Percentiles rank a stretch among this genome's conserved stretches.
phyloP scores from a whole-genome alignment of 2,888 invertebrate species.

The Atrina japonica region DNA sequence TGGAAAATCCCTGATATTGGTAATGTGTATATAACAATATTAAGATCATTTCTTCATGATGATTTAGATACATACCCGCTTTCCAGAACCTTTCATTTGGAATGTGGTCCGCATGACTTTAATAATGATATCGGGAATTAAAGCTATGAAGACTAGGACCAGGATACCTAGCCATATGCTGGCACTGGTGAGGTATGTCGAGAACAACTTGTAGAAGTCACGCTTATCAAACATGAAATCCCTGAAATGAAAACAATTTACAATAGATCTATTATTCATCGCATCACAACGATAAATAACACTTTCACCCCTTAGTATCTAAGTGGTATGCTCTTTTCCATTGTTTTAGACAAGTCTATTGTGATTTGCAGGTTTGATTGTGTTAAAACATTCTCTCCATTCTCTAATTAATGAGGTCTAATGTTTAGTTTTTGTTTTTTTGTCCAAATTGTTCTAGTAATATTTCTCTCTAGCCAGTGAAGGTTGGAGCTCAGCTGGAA shows the following conservation, averaged over 20 bases:
- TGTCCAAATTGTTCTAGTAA: too few species aligned
- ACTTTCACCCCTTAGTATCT: too few species aligned
- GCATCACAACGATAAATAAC: neutral
- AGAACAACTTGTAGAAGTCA: constrained; percentile 56
- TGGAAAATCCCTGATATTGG: too few species aligned
- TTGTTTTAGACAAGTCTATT: too few species aligned
- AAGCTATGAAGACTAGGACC: constrained; percentile 66
- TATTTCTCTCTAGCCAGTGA: too few species aligned
- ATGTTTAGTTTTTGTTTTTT: too few species aligned
- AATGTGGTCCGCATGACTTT: constrained; percentile 56
- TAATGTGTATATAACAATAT: too few species aligned
- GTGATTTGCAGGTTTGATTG: neutral
- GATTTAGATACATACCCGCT: constrained; percentile 36
- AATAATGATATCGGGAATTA: constrained; percentile 75
- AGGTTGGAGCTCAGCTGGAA: too few species aligned
- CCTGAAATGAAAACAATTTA: constrained; percentile 47
- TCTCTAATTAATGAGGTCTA: too few species aligned
- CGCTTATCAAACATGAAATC: constrained; percentile 51
- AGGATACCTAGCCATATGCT: constrained; percentile 73
- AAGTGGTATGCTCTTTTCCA: too few species aligned
- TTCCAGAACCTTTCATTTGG: constrained; percentile 31
- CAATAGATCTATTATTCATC: neutral
- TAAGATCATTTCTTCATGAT: too few species aligned
- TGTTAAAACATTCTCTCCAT: neutral
- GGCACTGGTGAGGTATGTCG: constrained; percentile 57